Percentiles rank a stretch among this genome's conserved stretches.
Evolutionary conservation across 1,140 invertebrate genomes (phyloP).

Genomic region (Cecropterus lyciades): DNA sequence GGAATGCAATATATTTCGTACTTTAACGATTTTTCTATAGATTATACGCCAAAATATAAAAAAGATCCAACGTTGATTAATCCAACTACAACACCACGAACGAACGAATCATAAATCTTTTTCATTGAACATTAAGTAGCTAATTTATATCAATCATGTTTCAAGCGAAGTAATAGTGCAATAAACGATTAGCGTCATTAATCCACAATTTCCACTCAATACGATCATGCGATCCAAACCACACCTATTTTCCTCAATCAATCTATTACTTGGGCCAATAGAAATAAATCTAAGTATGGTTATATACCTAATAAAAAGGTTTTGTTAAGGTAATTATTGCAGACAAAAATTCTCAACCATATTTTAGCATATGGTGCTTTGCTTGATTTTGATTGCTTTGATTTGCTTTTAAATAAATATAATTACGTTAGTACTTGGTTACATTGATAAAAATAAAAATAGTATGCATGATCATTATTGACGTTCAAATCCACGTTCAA

Average conservation of each 20-base stretch:
- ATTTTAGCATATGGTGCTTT: no score
- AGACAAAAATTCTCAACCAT: no score
- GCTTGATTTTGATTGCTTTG: no score
- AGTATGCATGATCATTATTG: no score
- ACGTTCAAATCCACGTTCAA: no score
- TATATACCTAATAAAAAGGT: neutral
- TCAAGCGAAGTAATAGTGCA: conserved; percentile 44
- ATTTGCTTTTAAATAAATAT: no score
- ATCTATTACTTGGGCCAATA: conserved; percentile 21
- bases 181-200: conserved; percentile 57
- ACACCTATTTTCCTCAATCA: conserved; percentile 54
- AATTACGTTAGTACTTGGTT: no score
- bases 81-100: conserved; percentile 27
- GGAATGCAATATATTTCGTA: no score
- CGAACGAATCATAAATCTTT: conserved; percentile 17
- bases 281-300: neutral
- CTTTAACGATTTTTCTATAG: neutral
- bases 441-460: no score
- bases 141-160: conserved; percentile 55
- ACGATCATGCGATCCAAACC: conserved; percentile 50
- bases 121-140: conserved; percentile 30
- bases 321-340: no score
- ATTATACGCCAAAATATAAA: neutral
- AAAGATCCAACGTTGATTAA: neutral
- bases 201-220: conserved; percentile 63